Evolutionary conservation across 2,888 invertebrate species (phyloP), one percentile per base, ranked within the genome.

Genomic region (Hypolimnas misippus): DNA sequence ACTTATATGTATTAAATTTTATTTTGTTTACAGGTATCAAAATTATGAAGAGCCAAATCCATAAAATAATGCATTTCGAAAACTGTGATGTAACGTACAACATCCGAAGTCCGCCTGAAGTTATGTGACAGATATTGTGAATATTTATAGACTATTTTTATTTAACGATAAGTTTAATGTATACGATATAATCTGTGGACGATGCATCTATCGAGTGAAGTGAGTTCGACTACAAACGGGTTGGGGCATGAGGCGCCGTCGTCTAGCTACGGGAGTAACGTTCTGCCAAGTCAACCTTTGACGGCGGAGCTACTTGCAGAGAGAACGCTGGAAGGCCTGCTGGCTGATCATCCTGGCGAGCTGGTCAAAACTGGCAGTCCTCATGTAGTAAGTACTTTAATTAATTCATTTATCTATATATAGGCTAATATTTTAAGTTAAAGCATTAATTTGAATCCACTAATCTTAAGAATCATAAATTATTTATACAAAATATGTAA

Each of bases 321-420:
- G 79, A 93, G 97, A 69, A 97, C 97, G 1, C 89, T 97, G 67
- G 97, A 97, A 81, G 96, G 96, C 54, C 92, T 97, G 66, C 89
- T 98, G 65, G 96, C 97, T 57, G 98, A 98, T 79, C 98, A 98
- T 89, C 97, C 98, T 2, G 98, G 98, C 16, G 97, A 98, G 88
- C 92, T 99, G 71, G 96, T 98, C 65, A 94, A 98, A 81, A 99
- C 99, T 71, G 99, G 98, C n/a, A 95, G 96, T 80, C 98, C 98
- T 1, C 96, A 98, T 92, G 96, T 99, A 84, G 96, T 98, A 75
- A 91, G 93, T 87, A 65, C 17, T 55, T 51, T 31, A 12, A 2
- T 35, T 35, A n/a, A 12, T 35, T 35, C 12, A n/a, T n/a, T 38
- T 38, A 33, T n/a, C n/a, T n/a, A n/a, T n/a, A n/a, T n/a, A n/a